phyloP scores from a whole-genome alignment of 2,888 invertebrate species.

The Agrochola circellaris region DNA sequence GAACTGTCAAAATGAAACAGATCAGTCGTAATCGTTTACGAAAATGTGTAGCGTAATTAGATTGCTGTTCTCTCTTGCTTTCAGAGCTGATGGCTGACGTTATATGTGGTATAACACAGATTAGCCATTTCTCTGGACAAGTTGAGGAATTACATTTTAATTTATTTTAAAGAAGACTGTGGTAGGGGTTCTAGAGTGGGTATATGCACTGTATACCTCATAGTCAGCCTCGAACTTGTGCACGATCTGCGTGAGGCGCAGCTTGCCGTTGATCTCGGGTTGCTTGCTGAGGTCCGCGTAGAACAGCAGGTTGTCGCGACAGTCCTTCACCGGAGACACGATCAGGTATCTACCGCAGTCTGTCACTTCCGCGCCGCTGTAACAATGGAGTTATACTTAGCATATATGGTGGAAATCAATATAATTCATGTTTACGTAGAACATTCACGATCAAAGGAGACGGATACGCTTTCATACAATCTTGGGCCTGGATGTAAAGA shows the following conservation, averaged over 20 bases:
- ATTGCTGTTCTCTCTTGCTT: too few relatives aligned
- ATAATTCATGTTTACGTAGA: neutral
- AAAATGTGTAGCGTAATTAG: too few relatives aligned
- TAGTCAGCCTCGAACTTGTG: conserved; percentile 98
- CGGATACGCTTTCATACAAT: too few relatives aligned
- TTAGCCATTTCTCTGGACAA: neutral
- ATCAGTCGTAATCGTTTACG: too few relatives aligned
- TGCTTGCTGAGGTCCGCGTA: conserved; percentile 94
- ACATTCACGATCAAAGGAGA: neutral
- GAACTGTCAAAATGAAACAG: too few relatives aligned
- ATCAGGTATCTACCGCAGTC: conserved; percentile 98
- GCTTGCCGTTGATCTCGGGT: conserved; percentile 91
- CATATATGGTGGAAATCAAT: neutral
- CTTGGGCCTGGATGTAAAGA: too few relatives aligned
- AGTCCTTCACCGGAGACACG: conserved; percentile 95
- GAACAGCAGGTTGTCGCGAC: conserved; percentile 97
- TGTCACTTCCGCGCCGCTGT: conserved; percentile 95
- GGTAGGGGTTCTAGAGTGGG: too few relatives aligned
- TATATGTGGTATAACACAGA: too few relatives aligned
- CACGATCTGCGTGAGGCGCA: conserved; percentile 95
- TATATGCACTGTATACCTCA: conserved; percentile 90
- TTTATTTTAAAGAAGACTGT: too few relatives aligned
- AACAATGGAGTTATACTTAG: conserved; percentile 18
- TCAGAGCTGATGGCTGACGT: too few relatives aligned
- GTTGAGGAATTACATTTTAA: neutral